These are phyloP conservation scores for Drosophila ananassae DNA, from an alignment of 1,140 invertebrate genomes.

Conservation along the genomic window DNA sequence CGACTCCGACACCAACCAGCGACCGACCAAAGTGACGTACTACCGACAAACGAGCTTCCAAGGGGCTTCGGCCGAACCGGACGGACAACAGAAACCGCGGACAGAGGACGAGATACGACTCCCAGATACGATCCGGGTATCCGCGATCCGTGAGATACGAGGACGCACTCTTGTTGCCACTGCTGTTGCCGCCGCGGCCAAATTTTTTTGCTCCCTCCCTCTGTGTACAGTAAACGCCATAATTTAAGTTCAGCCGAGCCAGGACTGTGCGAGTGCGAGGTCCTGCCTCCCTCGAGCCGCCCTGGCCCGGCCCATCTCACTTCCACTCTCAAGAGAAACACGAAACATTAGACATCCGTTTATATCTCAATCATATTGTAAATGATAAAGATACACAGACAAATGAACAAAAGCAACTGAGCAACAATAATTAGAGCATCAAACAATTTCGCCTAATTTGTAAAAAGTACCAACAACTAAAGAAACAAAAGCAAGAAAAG, in stretches of 20 bases:
- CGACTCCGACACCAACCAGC: conserved; percentile 17
- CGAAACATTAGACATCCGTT: conserved; percentile 49
- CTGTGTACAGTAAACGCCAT: conserved; percentile 75
- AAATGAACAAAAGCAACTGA: conserved; percentile 71
- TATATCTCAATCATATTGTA: conserved; percentile 73
- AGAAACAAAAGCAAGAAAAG: conserved; percentile 51
- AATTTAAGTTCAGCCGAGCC: conserved; percentile 65
- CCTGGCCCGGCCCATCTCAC: conserved; percentile 24
- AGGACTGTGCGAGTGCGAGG: not conserved
- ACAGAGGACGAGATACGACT: conserved; percentile 1
- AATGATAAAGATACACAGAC: conserved; percentile 61
- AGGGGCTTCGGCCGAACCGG: conserved; percentile 54
- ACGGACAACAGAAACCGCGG: conserved; percentile 7
- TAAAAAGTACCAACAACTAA: conserved; percentile 82
- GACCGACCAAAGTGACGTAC: conserved; percentile 41
- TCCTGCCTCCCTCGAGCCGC: not conserved
- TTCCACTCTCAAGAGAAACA: conserved; percentile 35
- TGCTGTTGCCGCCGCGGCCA: conserved; percentile 28
- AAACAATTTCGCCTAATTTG: conserved; percentile 74
- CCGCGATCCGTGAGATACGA: conserved; percentile 1
- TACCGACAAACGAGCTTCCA: conserved; percentile 75
- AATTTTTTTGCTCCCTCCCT: conserved; percentile 66
- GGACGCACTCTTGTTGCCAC: conserved; percentile 25
- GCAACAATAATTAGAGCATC: conserved; percentile 80
- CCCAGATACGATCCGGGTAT: conserved; percentile 5